Evolutionary conservation across 2,797 vertebrate species (phyloP), one percentile per base, ranked within the genome.

Genomic region (Sibirionetta formosa): DNA sequence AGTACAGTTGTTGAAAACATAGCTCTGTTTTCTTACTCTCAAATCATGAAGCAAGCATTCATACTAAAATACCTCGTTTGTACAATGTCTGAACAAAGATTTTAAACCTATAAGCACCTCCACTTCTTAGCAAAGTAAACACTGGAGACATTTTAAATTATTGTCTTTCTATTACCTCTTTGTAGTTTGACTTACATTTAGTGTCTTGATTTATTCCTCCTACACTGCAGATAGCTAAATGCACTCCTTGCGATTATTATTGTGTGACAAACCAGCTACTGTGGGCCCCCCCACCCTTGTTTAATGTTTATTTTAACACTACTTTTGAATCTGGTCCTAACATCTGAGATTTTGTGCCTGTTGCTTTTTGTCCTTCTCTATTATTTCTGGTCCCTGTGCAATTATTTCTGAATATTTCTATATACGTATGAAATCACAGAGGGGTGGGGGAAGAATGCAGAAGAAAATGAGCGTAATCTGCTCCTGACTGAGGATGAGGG

Each of bases 171-270:
- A 7, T 80, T 93, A 81, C 36, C 22, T 69, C 60, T 91, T 90
- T 86, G 46, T 68, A 80, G 60, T 83, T 70, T 84, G 48, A 44
- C 63, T 83, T 56, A 33, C 24, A 26, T 46, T 91, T 82, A 85
- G 18, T 71, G 38, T 58, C 40, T 11, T 40, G 50, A 92, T 92
- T 85, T 85, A 88, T 85, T 92, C 82, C 75, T 92, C 79, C 94
- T 72, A 89, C 84, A 5, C 53, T 78, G 66, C 58, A 78, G 88
- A 66, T 56, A 85, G 53, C 72, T 91, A 78, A 78, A 88, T 51
- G 24, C 68, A 63, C 42, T 78, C 9, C 53, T 77, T 69, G 33
- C 57, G 71, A 73, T 88, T 81, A 58, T 69, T 75, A 93, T 50
- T 82, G 29, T 50, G 31, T 82, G 66, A 72, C 54, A 79, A 73